A percentile compares a stretch with the other conserved stretches of the same genome.
phyloP scores from a whole-genome alignment of 2,113 vertebrate genomes.

The Alligator mississippiensis region DNA sequence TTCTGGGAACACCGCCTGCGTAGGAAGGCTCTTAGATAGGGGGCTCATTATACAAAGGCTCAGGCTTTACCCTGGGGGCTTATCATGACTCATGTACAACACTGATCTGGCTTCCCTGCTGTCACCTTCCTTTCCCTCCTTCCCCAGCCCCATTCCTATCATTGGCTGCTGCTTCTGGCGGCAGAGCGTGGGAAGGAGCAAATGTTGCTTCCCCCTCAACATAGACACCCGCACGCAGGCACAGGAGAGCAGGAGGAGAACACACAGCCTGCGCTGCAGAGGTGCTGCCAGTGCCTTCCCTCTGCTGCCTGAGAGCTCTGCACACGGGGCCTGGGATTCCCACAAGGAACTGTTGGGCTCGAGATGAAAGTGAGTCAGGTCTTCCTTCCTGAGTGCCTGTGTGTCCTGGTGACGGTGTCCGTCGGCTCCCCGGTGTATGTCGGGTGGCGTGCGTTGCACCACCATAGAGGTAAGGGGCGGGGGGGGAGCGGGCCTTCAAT shows the following conservation, averaged over 20 bases:
- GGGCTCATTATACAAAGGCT: no score
- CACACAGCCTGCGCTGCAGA: not conserved
- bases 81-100: no score
- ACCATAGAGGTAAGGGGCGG: not conserved
- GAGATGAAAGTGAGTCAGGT: accelerated
- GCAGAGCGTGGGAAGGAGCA: not conserved
- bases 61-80: no score
- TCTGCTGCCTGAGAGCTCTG: not conserved
- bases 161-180: not conserved
- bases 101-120: no score
- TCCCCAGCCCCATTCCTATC: accelerated
- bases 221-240: accelerated
- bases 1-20: no score
- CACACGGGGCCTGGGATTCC: not conserved
- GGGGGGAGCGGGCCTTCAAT: no score
- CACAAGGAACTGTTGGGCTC: accelerated
- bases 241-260: accelerated
- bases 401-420: accelerated
- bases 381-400: not conserved
- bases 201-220: not conserved
- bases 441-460: accelerated
- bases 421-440: accelerated
- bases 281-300: not conserved
- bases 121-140: no score
- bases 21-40: no score